Evolutionary conservation across 1,140 invertebrate species (phyloP), one percentile per base, ranked within the genome.

Genomic region (Tetragonula clypearis): DNA sequence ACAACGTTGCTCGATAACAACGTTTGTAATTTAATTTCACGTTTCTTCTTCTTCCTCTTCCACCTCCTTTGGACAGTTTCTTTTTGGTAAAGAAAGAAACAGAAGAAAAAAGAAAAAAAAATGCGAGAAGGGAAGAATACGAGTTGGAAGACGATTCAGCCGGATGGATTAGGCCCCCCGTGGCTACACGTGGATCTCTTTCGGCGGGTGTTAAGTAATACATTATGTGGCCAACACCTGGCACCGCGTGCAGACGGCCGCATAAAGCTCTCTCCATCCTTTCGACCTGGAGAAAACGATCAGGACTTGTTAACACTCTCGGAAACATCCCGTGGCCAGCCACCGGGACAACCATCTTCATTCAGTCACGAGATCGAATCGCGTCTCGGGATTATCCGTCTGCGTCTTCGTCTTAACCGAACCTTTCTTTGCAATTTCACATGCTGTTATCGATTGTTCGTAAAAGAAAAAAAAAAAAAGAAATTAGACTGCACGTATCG

Each of bases 181-280:
- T 87, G 86, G 92, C 72, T 84, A 75, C 83, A 86, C 76, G 65
- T 86, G 90, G 89, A 83, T 84, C 84, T 88, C 90, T 93, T 92
- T 90, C 80, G 87, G 92, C 89, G 89, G 91, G 92, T 93, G 92
- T 93, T 93, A 93, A 93, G 91, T 93, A 93, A 93, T 93, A 93
- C 89, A 93, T 93, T 93, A 93, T 91, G 86, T 66, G 85, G 87
- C 83, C 80, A 93, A 92, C 92, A 93, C 92, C 92, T 93, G 93
- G 92, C 85, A 90, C 84, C 56, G 79, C 85, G 88, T 81, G 87
- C 86, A 87, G 88, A 91, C 80, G 82, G 88, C 85, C 81, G 66
- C 78, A 91, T 90, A 90, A 90, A 92, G 89, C 88, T 90, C 82
- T 90, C 82, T 81, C 83, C 68, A 17, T 87, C 85, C 82, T 85